Evolutionary conservation across 2,888 invertebrate genomes (phyloP), one percentile per base, ranked within the genome.

Genomic region (Eupithecia abbreviata): DNA sequence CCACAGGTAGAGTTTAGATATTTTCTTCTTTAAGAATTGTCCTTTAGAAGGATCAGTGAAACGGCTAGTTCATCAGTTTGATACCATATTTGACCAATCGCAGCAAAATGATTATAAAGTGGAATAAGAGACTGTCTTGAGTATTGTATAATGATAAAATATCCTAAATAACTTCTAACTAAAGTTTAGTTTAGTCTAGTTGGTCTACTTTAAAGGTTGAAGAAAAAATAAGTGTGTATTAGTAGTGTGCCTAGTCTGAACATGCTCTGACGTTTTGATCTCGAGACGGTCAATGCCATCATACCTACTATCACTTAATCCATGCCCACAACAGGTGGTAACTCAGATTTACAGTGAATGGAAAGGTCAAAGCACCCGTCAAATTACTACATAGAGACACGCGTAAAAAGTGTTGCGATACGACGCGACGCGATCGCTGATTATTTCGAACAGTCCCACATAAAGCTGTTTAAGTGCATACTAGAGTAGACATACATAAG

Each of bases 231-330:
- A 41, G 12, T 51, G 15, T 51, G 51, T 4, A 30, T 10, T 10
- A 30, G 10, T 65, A 65, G 1, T 1, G 5, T 4, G 6, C 42
- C 18, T 47, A 47, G 47, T 69, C 69, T 69, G 47, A 47, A 69
- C 69, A 10, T 12, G 10, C 45, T 6, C 1, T 69, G 30, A 69
- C 47, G 69, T 69, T 3, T 9, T 45, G 12, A 47, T 69, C 47
- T 76, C 74, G 76, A 76, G 72, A 87, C 83, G 92, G 90, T 93
- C 93, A 92, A 89, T 89, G 92, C 84, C 93, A 88, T 70, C 30
- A 47, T 30, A 15, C 58, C 18, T 12, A 71, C 73, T 71, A 49
- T 62, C 30, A 47, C 42, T 3, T 73, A n/a, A 43, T 67, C 77
- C 71, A 70, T 75, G 75, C 12, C 51, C 83, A 77, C 78, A 85